phyloP scores from a whole-genome alignment of 1,140 invertebrate genomes.

The Cydia strobilella region DNA sequence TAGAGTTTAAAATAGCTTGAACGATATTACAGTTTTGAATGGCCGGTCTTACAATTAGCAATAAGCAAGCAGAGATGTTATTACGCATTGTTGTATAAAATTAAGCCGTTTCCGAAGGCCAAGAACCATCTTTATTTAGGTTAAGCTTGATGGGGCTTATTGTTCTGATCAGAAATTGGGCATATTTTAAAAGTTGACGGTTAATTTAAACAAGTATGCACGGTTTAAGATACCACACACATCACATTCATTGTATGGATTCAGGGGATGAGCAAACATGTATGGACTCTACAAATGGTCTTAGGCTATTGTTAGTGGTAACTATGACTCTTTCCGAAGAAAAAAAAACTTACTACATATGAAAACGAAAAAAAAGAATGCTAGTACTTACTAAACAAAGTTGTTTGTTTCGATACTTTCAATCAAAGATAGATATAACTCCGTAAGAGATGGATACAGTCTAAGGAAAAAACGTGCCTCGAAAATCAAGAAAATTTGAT shows the following conservation, averaged over 20 bases:
- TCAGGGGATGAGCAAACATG: too few species aligned
- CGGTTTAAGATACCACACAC: neutral
- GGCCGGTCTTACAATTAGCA: constrained; percentile 21
- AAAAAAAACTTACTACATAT: too few species aligned
- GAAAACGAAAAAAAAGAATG: too few species aligned
- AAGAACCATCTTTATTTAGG: constrained; percentile 14
- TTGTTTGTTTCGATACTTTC: neutral
- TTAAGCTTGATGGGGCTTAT: constrained; percentile 8
- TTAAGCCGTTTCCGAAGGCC: constrained; percentile 27
- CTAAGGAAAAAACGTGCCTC: too few species aligned
- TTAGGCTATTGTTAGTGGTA: too few species aligned
- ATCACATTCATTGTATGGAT: neutral
- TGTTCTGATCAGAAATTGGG: constrained; percentile 7
- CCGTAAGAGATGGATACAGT: too few species aligned
- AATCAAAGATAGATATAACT: too few species aligned
- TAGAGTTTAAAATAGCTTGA: neutral
- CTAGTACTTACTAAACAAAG: too few species aligned
- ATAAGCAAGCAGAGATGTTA: constrained; percentile 23
- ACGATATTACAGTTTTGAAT: neutral
- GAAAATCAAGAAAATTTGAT: too few species aligned
- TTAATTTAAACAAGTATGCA: neutral
- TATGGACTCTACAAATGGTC: too few species aligned
- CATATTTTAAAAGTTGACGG: neutral
- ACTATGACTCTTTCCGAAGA: too few species aligned
- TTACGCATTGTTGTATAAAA: constrained; percentile 10